Conservation (phyloP, 2,888 invertebrate genomes). For the Drosophila algonquin region DNA sequence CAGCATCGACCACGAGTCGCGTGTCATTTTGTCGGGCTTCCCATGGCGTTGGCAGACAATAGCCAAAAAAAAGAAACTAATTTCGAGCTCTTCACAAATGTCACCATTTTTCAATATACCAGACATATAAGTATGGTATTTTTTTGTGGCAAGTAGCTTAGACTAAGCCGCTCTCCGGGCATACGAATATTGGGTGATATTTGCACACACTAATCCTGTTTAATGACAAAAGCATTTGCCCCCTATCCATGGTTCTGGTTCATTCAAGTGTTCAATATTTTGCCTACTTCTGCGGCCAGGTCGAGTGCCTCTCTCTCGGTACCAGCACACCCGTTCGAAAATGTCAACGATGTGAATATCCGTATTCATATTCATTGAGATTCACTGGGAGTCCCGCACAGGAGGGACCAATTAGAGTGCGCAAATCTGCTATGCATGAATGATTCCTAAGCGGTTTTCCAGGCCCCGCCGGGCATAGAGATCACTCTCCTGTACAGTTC, state of each 20-base stretch:
- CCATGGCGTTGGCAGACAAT: constrained; percentile 41
- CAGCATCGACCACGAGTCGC: constrained; percentile 28
- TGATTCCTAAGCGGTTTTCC: constrained; percentile 71
- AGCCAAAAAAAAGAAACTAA: constrained; percentile 53
- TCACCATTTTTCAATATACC: constrained; percentile 72
- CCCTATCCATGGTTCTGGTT: constrained; percentile 47
- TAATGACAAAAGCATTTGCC: constrained; percentile 67
- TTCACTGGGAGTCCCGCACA: constrained; percentile 28
- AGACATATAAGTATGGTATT: neutral
- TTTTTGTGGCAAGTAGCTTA: constrained; percentile 32
- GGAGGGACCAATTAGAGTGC: constrained; percentile 71
- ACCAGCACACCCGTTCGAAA: constrained; percentile 47
- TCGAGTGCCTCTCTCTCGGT: constrained; percentile 46
- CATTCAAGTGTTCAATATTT: constrained; percentile 66
- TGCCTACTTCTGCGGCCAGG: constrained; percentile 71
- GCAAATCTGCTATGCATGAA: constrained; percentile 73
- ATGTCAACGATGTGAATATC: constrained; percentile 56
- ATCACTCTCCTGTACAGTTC: constrained; percentile 31
- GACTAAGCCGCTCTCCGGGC: constrained; percentile 60
- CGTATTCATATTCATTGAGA: neutral
- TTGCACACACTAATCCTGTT: constrained; percentile 66
- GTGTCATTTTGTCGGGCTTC: constrained; percentile 72
- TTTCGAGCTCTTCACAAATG: constrained; percentile 67
- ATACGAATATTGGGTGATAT: constrained; percentile 47
- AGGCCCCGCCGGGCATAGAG: constrained; percentile 31